These are phyloP conservation scores for Sturmia bella DNA, from an alignment of 2,888 invertebrate genomes.

Conservation along the genomic window DNA sequence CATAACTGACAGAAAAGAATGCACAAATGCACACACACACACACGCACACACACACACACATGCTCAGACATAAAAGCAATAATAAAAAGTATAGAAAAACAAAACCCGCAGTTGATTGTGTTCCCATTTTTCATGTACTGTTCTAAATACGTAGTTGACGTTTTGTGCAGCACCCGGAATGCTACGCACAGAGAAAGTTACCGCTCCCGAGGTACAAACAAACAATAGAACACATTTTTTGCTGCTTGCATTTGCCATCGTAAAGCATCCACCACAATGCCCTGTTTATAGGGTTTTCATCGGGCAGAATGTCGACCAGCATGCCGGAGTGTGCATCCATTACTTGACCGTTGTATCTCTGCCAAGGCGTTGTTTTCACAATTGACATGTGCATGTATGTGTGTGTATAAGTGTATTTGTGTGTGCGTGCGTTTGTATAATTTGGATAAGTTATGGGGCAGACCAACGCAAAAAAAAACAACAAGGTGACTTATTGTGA, in stretches of 20 bases:
- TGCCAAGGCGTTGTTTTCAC: conserved; percentile 35
- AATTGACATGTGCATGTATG: neutral
- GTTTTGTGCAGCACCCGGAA: conserved; percentile 36
- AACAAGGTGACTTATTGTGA: conserved; percentile 62
- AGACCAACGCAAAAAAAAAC: conserved; percentile 31
- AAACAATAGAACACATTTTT: neutral
- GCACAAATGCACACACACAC: conserved; percentile 17
- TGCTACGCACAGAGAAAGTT: conserved; percentile 61
- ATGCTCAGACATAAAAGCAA: neutral
- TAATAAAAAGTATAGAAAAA: conserved; percentile 12
- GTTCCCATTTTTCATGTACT: conserved; percentile 58
- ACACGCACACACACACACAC: too few species aligned
- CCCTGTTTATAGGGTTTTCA: conserved; percentile 24
- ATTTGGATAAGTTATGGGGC: conserved; percentile 52
- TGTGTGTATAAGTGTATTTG: neutral
- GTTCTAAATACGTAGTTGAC: conserved; percentile 57
- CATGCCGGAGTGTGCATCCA: conserved; percentile 14
- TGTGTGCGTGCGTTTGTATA: neutral
- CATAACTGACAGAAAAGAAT: conserved; percentile 29
- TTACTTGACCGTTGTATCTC: conserved; percentile 23
- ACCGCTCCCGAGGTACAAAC: conserved; percentile 13
- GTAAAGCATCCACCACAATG: conserved; percentile 12
- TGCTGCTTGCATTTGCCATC: conserved; percentile 21
- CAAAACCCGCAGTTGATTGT: conserved; percentile 40
- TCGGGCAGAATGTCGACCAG: conserved; percentile 24